A percentile compares a stretch with the other conserved stretches of the same genome.
These are phyloP conservation scores for Tetramorium simillimum DNA, from an alignment of 1,140 invertebrate genomes.

Conservation along the genomic window DNA sequence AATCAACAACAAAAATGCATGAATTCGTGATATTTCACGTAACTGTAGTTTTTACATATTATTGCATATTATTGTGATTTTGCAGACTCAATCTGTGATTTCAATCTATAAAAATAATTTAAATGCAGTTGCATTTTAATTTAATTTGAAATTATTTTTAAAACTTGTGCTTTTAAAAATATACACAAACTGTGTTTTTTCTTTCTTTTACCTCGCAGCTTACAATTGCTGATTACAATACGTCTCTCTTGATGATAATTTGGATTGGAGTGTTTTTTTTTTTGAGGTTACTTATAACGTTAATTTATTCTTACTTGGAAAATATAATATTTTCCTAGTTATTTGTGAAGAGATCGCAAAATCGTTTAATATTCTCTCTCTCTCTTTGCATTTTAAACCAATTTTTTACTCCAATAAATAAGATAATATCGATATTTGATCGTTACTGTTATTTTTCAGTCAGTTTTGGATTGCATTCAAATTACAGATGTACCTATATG, in stretches of 20 bases:
- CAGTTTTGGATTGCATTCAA: neutral
- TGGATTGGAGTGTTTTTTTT: conserved; percentile 33
- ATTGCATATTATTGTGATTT: neutral
- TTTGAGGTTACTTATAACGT: conserved; percentile 6
- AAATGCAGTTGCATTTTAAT: neutral
- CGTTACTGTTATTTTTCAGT: neutral
- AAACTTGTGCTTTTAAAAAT: neutral
- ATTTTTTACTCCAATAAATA: neutral
- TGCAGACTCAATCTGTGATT: neutral
- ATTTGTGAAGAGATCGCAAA: neutral
- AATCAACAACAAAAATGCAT: conserved; percentile 54
- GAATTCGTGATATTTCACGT: conserved; percentile 37
- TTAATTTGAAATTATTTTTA: neutral
- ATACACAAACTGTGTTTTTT: neutral
- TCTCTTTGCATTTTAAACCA: neutral
- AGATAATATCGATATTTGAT: neutral
- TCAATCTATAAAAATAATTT: neutral
- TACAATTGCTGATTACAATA: neutral
- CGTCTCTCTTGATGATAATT: conserved; percentile 43
- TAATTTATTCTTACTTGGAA: conserved; percentile 41
- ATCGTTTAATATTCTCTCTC: neutral
- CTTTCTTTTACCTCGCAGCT: conserved; percentile 33
- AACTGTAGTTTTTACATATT: neutral
- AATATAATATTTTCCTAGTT: conserved; percentile 45
- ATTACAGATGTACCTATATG: neutral